phyloP scores from a whole-genome alignment of 2,797 vertebrate genomes.

The Sitta carolinensis region DNA sequence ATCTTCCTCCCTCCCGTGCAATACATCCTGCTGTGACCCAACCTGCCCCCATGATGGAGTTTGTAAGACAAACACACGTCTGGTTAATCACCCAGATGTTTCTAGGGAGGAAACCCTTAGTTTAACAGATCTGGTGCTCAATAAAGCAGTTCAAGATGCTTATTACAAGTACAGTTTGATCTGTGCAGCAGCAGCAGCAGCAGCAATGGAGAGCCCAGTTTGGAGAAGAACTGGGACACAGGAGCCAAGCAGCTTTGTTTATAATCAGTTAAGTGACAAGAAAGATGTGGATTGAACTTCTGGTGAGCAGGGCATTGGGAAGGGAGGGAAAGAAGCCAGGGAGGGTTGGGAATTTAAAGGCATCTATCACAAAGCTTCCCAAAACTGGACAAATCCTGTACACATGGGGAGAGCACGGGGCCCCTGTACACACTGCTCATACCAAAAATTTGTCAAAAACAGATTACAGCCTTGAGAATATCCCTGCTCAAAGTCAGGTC shows the following conservation, averaged over 20 bases:
- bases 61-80: not conserved
- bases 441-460: not conserved
- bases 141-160: not conserved
- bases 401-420: not conserved
- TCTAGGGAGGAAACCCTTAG: not conserved
- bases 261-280: not conserved
- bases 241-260: not conserved
- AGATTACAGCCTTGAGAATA: not conserved
- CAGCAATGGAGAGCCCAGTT: not conserved
- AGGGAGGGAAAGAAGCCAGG: not conserved
- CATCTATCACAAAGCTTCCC: not conserved
- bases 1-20: not conserved
- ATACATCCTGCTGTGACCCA: not conserved
- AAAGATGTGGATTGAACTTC: not conserved
- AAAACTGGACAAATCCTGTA: not conserved
- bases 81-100: not conserved
- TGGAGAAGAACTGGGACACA: not conserved
- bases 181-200: not conserved
- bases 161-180: not conserved
- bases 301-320: not conserved
- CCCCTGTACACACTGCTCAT: not conserved
- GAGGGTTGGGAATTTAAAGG: not conserved
- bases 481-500: not conserved
- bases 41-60: not conserved
- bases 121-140: not conserved